Evolutionary conservation across 2,113 vertebrate genomes (phyloP), one percentile per base, ranked within the genome.

Genomic region (Brachyhypopomus occidentalis): DNA sequence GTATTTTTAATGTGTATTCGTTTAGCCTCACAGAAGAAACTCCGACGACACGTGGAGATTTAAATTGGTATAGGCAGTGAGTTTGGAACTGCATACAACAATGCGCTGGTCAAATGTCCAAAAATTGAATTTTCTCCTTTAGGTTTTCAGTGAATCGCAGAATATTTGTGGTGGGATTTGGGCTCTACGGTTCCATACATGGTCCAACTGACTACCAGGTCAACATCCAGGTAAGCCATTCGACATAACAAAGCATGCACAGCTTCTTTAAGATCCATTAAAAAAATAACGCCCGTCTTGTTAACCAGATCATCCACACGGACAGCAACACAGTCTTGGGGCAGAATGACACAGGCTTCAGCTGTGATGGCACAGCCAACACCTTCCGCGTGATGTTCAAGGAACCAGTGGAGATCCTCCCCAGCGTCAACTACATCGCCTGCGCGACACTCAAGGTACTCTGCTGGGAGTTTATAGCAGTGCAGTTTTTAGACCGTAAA

Each of bases 311-410:
- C 83, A 95, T 97, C 86, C 96, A 97, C 89, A 97, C 95, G 0
- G 96, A 97, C 91, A 97, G 96, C 83, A 97, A 97, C 90, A 97
- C 96, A 0, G 92, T 96, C 0, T 86, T 97, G 84, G 96, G 96
- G 64, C 96, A 97, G 90, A 97, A 97, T 0, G 96, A 97, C 91
- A 97, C 96, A 0, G 96, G 96, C 0, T 97, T 97, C 88, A 97
- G 96, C 91, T 97, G 96, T 0, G 96, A 97, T 0, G 96, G 96
- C 0, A 96, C 96, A 0, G 94, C 95, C 17, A 95, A 92, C 88
- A 96, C 95, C 1, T 97, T 96, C 89, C 92, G 96, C 0, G 96
- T 97, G 66, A 97, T 97, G 96, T 97, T 97, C 86, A 96, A 96
- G 86, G 96, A 97, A 76, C 96, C 96, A 0, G 95, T 97, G 2